Evolutionary conservation across 92 coral and sea anemone species (phyloP), one percentile per base, ranked within the genome.

Genomic region (Scolanthus callimorphus): DNA sequence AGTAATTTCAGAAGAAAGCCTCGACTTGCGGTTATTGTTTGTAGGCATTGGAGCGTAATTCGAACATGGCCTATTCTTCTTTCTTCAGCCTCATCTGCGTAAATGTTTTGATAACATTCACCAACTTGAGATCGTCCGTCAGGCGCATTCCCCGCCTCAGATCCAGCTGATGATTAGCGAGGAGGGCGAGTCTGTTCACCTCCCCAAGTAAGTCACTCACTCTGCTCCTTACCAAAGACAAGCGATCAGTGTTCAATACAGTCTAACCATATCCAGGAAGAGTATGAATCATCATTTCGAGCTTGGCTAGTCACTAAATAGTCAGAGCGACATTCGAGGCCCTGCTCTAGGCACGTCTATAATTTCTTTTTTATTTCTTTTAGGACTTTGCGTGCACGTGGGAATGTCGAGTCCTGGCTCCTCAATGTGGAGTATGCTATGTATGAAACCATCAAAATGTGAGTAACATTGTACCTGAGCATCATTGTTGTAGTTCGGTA

Each of bases 121-220:
- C 38, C 84, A 77, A 59, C 78, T 92, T 54, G 94, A 78, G 2
- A 88, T 92, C 59, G 75, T 84, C 13, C 94, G 83, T 29, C 92
- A 88, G 27, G 83, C 94, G 9, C 85, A 79, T 41, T 83, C 92
- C 0, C 89, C 92, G 0, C 83, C 90, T 15, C 87, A 92, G 51
- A 85, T 88, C 50, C 79, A 84, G 73, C 55, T 62, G 74, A 88
- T 92, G 94, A 81, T 77, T 1, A 86, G 96, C 29, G 98, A 85
- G 46, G 98, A 84, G 47, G 98, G 91, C 12, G 98, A 92, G 31
- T 48, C 74, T 27, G 86, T 92, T 12, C 70, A 69, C 20, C 65
- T 92, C 8, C 96, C 90, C 52, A 92, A 88, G 98, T 92, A 70
- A 76, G 96, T 49, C n/a, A n/a, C n/a, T n/a, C n/a, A n/a, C n/a